Evolutionary conservation across 2,888 invertebrate species (phyloP).

Genomic region (Macaria notata): DNA sequence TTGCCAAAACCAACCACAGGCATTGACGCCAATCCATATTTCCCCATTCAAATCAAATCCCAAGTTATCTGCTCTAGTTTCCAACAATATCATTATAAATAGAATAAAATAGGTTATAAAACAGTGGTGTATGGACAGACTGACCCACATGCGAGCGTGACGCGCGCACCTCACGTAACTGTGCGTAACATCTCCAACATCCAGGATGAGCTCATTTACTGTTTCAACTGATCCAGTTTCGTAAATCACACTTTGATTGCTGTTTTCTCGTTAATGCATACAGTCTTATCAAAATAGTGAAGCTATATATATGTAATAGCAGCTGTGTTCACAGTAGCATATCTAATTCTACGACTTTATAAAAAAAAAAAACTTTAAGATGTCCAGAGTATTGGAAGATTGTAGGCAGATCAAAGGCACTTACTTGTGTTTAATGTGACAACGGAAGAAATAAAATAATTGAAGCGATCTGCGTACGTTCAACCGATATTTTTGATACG

Average conservation of each 20-base stretch:
- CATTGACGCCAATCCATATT: slow-evolving; percentile 24
- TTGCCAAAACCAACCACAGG: no score
- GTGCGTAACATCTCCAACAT: slow-evolving; percentile 45
- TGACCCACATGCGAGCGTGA: slow-evolving; percentile 74
- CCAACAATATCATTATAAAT: slow-evolving; percentile 54
- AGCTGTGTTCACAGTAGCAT: neutral
- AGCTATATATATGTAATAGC: neutral
- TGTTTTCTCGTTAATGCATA: slow-evolving; percentile 25
- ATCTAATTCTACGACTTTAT: neutral
- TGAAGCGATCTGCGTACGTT: neutral
- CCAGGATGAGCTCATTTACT: slow-evolving; percentile 52
- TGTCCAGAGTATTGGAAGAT: no score
- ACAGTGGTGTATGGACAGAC: slow-evolving; percentile 63
- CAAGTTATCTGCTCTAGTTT: slow-evolving; percentile 51
- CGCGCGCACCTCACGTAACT: slow-evolving; percentile 67
- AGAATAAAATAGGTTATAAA: slow-evolving; percentile 69
- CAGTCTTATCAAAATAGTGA: slow-evolving; percentile 23
- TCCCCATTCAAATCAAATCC: slow-evolving; percentile 35
- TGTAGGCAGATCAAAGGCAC: no score
- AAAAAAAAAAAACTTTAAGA: no score
- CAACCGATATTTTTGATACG: neutral
- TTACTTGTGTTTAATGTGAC: neutral
- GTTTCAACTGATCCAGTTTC: slow-evolving; percentile 54
- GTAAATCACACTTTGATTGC: slow-evolving; percentile 27
- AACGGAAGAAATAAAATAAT: slow-evolving; percentile 3